phyloP scores from a whole-genome alignment of 92 coral and sea anemone genomes.

The Epizoanthus stellaris region DNA sequence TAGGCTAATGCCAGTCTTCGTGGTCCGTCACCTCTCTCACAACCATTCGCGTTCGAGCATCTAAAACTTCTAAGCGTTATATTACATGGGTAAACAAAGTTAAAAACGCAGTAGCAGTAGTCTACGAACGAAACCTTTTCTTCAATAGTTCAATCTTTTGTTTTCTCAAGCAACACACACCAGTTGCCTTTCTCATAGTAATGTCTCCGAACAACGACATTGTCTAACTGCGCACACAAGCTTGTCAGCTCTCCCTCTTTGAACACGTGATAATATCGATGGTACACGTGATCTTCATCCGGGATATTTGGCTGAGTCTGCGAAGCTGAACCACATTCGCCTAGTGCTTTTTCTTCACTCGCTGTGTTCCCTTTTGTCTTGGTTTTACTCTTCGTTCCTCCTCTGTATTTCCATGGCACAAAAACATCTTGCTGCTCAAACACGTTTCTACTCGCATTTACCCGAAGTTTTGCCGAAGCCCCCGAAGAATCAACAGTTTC shows the following conservation, averaged over 20 bases:
- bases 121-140: too few relatives aligned
- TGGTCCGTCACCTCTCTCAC: too few relatives aligned
- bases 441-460: slow-evolving; percentile 73
- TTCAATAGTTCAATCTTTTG: slow-evolving; percentile 8
- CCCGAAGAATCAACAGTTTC: background rate
- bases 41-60: too few relatives aligned
- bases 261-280: slow-evolving; percentile 96
- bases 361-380: background rate
- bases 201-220: slow-evolving; percentile 65
- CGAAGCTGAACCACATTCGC: background rate
- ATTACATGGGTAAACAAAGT: too few relatives aligned
- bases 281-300: slow-evolving; percentile 72
- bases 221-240: slow-evolving; percentile 72
- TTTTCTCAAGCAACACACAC: slow-evolving; percentile 87
- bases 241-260: slow-evolving; percentile 84
- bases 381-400: slow-evolving; percentile 20
- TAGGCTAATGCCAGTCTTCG: too few relatives aligned
- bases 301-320: slow-evolving; percentile 2
- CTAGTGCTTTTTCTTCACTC: background rate
- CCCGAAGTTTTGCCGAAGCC: slow-evolving; percentile 41
- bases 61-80: too few relatives aligned
- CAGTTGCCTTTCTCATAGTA: slow-evolving; percentile 97
- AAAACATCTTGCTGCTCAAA: slow-evolving; percentile 94
- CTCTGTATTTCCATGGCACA: slow-evolving; percentile 89
- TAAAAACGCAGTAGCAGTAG: too few relatives aligned